These are phyloP conservation scores for Odontophorus gujanensis DNA, from an alignment of 2,113 vertebrate species.

Conservation along the genomic window DNA sequence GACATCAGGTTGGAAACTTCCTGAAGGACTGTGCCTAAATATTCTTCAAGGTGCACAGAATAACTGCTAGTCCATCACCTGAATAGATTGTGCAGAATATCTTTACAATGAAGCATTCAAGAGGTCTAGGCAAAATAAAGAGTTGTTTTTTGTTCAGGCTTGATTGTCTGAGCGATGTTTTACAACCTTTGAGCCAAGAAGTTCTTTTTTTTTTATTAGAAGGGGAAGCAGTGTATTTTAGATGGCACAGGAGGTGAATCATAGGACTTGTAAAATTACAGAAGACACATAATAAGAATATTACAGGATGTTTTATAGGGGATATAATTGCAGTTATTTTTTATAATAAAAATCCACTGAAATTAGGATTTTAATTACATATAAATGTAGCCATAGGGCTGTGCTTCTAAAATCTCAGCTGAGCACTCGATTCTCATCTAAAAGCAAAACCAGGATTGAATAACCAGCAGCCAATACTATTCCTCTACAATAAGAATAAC, in stretches of 20 bases:
- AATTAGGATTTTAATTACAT: slow-evolving; percentile 70
- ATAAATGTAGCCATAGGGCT: slow-evolving; percentile 57
- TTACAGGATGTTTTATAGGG: slow-evolving; percentile 27
- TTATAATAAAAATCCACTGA: slow-evolving; percentile 60
- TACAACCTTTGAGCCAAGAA: slow-evolving; percentile 11
- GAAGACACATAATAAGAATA: slow-evolving; percentile 43
- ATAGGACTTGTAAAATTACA: slow-evolving; percentile 33
- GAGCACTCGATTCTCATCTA: slow-evolving; percentile 60
- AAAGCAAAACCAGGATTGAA: slow-evolving; percentile 59
- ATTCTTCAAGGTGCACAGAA: not conserved
- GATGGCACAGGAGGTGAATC: not conserved
- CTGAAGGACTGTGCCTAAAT: not conserved
- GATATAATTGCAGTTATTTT: slow-evolving; percentile 49
- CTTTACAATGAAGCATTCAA: not conserved
- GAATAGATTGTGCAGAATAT: not conserved
- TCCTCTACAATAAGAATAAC: slow-evolving; percentile 74
- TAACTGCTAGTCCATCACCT: not conserved
- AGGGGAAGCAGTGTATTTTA: not conserved
- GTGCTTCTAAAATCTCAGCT: slow-evolving; percentile 49
- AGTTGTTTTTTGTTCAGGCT: not conserved
- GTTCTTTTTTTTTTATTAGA: not conserved
- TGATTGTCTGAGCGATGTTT: not conserved
- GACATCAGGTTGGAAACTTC: not conserved
- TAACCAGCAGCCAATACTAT: slow-evolving; percentile 64
- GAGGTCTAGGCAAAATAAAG: not conserved